Percentiles rank a stretch among this genome's conserved stretches.
Evolutionary conservation across 2,888 invertebrate genomes (phyloP).

Genomic region (Timema cristinae): DNA sequence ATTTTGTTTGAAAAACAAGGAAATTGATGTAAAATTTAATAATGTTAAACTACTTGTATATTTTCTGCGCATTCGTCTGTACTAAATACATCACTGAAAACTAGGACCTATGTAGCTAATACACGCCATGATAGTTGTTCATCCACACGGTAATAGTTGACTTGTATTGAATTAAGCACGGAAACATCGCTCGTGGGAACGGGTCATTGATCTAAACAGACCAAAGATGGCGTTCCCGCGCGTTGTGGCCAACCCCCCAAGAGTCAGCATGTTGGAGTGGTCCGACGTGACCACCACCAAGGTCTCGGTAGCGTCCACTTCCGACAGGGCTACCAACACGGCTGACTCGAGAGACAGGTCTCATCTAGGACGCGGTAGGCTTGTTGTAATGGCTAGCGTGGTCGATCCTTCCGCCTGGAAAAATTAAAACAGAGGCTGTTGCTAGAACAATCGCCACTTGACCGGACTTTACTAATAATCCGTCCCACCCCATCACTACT

Average conservation of each 20-base stretch:
- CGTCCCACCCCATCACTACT: too few species aligned
- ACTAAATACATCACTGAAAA: too few species aligned
- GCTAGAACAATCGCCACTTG: neutral
- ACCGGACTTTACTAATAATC: neutral
- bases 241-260: conserved; percentile 71
- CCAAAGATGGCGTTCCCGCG: conserved; percentile 74
- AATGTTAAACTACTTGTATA: too few species aligned
- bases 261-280: conserved; percentile 74
- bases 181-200: too few species aligned
- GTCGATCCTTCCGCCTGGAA: conserved; percentile 69
- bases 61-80: too few species aligned
- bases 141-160: too few species aligned
- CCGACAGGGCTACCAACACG: conserved; percentile 61
- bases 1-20: too few species aligned
- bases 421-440: neutral
- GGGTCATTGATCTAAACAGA: conserved; percentile 41
- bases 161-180: too few species aligned
- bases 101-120: too few species aligned
- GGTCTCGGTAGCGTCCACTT: conserved; percentile 57
- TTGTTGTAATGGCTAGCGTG: conserved; percentile 79
- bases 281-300: conserved; percentile 73
- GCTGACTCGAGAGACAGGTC: conserved; percentile 73
- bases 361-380: conserved; percentile 73
- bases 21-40: too few species aligned
- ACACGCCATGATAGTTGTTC: too few species aligned